Conservation (phyloP, 2,888 invertebrate genomes). For the Nineta flava region DNA sequence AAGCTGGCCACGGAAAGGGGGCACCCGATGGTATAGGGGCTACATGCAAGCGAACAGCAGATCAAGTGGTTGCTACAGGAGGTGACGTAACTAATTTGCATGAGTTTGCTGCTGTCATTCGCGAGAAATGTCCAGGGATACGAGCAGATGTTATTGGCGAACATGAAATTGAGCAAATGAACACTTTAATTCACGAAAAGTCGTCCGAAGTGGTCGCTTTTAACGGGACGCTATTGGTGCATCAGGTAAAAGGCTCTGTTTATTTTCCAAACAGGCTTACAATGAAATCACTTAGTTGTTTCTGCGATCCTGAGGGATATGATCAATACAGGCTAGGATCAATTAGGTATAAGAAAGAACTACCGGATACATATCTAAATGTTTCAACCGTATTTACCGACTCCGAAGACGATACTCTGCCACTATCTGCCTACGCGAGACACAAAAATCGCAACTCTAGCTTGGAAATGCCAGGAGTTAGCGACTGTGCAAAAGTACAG, state of each 20-base stretch:
- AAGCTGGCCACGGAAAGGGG: constrained; percentile 20
- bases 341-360: too few relatives aligned
- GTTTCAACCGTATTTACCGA: too few relatives aligned
- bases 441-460: too few relatives aligned
- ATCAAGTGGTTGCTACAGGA: constrained; percentile 18
- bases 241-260: constrained; percentile 12
- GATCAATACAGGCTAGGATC: constrained; percentile 10
- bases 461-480: background rate
- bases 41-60: constrained; percentile 20
- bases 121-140: constrained; percentile 13
- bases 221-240: too few relatives aligned
- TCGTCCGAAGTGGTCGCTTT: constrained; percentile 16
- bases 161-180: constrained; percentile 14
- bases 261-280: constrained; percentile 11
- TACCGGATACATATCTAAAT: too few relatives aligned
- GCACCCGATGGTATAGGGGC: constrained; percentile 21
- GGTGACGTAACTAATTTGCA: constrained; percentile 17
- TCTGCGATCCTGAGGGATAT: constrained; percentile 12
- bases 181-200: constrained; percentile 11
- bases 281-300: constrained; percentile 16
- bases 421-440: too few relatives aligned
- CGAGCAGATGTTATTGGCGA: constrained; percentile 12
- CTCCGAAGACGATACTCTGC: too few relatives aligned
- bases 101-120: constrained; percentile 13
- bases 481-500: constrained; percentile 9